These are phyloP conservation scores for Microplitis demolitor DNA, from an alignment of 1,140 invertebrate species.

Conservation along the genomic window DNA sequence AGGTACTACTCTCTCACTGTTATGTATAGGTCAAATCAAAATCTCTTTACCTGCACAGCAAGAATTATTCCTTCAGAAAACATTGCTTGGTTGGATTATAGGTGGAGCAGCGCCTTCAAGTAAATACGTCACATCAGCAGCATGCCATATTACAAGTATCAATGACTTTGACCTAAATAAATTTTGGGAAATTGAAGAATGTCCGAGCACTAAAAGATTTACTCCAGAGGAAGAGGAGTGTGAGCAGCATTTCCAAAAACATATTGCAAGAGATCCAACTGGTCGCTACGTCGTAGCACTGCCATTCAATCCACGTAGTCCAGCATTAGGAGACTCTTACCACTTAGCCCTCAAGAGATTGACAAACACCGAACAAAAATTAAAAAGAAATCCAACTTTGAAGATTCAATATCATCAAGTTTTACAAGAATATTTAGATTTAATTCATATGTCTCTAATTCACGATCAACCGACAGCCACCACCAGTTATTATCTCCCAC, in stretches of 20 bases:
- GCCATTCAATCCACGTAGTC: not conserved
- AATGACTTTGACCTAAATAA: not conserved
- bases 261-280: not conserved
- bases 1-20: not conserved
- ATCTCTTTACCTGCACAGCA: not conserved
- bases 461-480: not conserved
- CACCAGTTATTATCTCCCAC: conserved; percentile 1
- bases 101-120: not conserved
- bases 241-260: not conserved
- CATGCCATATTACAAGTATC: not conserved
- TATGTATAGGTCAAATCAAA: not conserved
- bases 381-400: not conserved
- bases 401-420: not conserved
- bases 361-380: not conserved
- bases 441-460: not conserved
- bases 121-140: not conserved
- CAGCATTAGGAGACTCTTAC: not conserved
- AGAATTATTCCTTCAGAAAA: not conserved
- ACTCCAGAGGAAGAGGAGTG: not conserved
- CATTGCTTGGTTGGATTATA: not conserved
- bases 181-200: not conserved
- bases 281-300: not conserved
- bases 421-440: not conserved
- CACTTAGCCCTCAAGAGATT: not conserved
- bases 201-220: not conserved